Evolutionary conservation across 2,113 vertebrate genomes (phyloP).

Genomic region (Psettodes erumei): DNA sequence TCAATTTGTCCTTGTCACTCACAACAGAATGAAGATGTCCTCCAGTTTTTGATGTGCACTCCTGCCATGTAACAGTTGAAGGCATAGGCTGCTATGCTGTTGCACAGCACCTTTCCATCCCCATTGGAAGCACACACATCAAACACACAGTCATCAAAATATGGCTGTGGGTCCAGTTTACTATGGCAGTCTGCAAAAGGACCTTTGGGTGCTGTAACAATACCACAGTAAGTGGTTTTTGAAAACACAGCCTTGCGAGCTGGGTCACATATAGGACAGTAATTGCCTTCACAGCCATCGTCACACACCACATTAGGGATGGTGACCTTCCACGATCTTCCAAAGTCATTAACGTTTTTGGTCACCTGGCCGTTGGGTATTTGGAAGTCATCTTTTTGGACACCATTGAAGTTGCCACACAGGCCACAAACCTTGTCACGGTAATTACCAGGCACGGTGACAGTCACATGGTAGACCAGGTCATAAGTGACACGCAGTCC

Average conservation of each 20-base stretch:
- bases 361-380: constrained; percentile 28
- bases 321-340: constrained; percentile 73
- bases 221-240: constrained; percentile 69
- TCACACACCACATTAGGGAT: constrained; percentile 64
- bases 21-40: constrained; percentile 81
- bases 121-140: constrained; percentile 78
- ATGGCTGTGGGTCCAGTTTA: constrained; percentile 71
- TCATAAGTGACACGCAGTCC: constrained; percentile 77
- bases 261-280: constrained; percentile 44
- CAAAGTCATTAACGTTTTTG: constrained; percentile 60
- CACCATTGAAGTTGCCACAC: constrained; percentile 80
- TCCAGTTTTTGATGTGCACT: constrained; percentile 75
- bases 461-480: constrained; percentile 70
- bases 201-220: constrained; percentile 65
- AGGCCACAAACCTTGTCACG: constrained; percentile 74
- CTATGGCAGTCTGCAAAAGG: constrained; percentile 77
- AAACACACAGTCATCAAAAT: constrained; percentile 78
- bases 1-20: constrained; percentile 49
- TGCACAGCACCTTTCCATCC: constrained; percentile 72
- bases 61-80: constrained; percentile 73
- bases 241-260: constrained; percentile 67
- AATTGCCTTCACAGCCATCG: constrained; percentile 65
- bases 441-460: constrained; percentile 78
- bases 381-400: constrained; percentile 70
- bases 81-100: constrained; percentile 77